A percentile compares a stretch with the other conserved stretches of the same genome.
These are phyloP conservation scores for Polypedilum pembai DNA, from an alignment of 1,140 invertebrate genomes.

Conservation along the genomic window DNA sequence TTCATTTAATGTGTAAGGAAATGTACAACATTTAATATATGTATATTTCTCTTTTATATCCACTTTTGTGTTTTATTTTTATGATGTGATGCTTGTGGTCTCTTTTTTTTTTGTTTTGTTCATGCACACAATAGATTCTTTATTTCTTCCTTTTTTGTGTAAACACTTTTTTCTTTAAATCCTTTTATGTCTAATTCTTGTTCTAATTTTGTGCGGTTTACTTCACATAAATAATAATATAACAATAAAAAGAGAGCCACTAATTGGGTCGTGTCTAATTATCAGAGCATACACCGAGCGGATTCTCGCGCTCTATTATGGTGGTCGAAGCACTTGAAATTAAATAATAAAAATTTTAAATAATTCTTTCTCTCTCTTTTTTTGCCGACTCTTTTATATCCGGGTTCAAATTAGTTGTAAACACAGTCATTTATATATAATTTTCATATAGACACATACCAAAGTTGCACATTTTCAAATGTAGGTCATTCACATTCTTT, in stretches of 20 bases:
- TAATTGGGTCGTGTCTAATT: conserved; percentile 20
- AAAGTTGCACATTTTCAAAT: conserved; percentile 22
- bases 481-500: conserved; percentile 22
- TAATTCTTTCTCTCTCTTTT: neutral
- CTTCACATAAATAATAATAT: no score
- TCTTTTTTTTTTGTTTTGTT: no score
- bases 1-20: neutral
- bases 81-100: no score
- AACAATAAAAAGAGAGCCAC: neutral
- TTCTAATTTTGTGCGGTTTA: conserved; percentile 12
- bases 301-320: conserved; percentile 1
- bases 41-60: neutral
- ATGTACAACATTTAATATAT: conserved; percentile 4
- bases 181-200: neutral
- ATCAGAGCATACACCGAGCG: conserved; percentile 1
- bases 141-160: neutral
- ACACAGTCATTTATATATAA: neutral
- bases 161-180: neutral
- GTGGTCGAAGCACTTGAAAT: conserved; percentile 4
- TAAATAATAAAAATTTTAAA: neutral
- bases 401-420: conserved; percentile 21
- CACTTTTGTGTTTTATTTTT: neutral
- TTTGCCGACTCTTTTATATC: conserved; percentile 18
- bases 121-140: neutral
- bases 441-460: neutral